A percentile compares a stretch with the other conserved stretches of the same genome.
phyloP scores from a whole-genome alignment of 1,140 invertebrate genomes.

The Temnothorax nylanderi region DNA sequence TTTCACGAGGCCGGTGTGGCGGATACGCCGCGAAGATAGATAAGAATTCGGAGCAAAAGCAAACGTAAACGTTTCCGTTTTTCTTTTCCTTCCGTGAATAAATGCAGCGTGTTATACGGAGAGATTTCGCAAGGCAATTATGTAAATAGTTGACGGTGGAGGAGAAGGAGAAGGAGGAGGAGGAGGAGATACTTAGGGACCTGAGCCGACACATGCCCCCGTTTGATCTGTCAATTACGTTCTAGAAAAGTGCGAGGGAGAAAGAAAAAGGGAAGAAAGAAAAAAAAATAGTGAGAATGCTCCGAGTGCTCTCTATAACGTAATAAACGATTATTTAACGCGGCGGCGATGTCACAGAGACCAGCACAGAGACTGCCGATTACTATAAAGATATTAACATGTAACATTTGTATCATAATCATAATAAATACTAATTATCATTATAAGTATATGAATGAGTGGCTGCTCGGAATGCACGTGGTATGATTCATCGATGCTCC shows the following conservation, averaged over 20 bases:
- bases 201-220: constrained; percentile 72
- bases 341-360: constrained; percentile 73
- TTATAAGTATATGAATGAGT: constrained; percentile 73
- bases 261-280: not conserved
- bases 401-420: constrained; percentile 75
- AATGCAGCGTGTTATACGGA: constrained; percentile 59
- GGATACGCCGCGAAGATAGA: not conserved
- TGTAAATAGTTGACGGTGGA: constrained; percentile 74
- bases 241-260: constrained; percentile 21
- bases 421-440: constrained; percentile 76
- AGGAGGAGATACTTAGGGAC: constrained; percentile 76
- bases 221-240: constrained; percentile 59
- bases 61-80: constrained; percentile 5
- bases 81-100: constrained; percentile 31
- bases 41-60: constrained; percentile 1
- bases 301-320: constrained; percentile 42
- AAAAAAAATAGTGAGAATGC: not conserved
- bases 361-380: constrained; percentile 78
- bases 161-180: constrained; percentile 36
- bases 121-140: constrained; percentile 65
- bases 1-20: not conserved
- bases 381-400: constrained; percentile 75
- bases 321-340: constrained; percentile 64
- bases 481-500: not conserved
- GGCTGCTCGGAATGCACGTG: constrained; percentile 64